Conservation (phyloP, 2,888 invertebrate species). For the Nemotelus nigrinus region DNA sequence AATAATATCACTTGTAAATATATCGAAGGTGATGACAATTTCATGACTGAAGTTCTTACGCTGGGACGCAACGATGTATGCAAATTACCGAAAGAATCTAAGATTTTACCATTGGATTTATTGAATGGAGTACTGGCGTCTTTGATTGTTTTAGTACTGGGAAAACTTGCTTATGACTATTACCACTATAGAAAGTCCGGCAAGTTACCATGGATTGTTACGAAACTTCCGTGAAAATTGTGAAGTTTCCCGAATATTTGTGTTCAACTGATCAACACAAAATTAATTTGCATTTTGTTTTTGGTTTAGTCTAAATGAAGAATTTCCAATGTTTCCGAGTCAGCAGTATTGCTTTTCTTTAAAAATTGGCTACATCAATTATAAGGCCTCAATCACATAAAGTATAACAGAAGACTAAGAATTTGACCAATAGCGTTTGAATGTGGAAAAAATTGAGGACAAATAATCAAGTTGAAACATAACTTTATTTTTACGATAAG, state of each 20-base stretch:
- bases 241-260: neutral
- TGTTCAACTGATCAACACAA: too few relatives aligned
- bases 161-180: slow-evolving; percentile 83
- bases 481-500: too few relatives aligned
- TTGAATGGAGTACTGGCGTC: slow-evolving; percentile 75
- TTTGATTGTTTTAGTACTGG: slow-evolving; percentile 76
- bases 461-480: too few relatives aligned
- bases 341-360: too few relatives aligned
- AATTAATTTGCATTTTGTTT: too few relatives aligned
- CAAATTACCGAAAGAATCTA: slow-evolving; percentile 66
- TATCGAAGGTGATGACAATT: slow-evolving; percentile 67
- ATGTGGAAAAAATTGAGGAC: too few relatives aligned
- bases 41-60: slow-evolving; percentile 71
- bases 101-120: slow-evolving; percentile 76
- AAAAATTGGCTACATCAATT: too few relatives aligned
- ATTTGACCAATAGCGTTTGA: too few relatives aligned
- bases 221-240: slow-evolving; percentile 73
- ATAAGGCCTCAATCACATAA: too few relatives aligned
- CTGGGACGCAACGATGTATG: slow-evolving; percentile 78
- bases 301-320: too few relatives aligned
- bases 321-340: too few relatives aligned
- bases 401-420: too few relatives aligned
- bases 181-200: slow-evolving; percentile 83
- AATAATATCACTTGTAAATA: slow-evolving; percentile 76
- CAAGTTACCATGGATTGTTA: slow-evolving; percentile 83